Base-by-base conservation (phyloP, 2,888 invertebrate genomes). In the Diploptera punctata region DNA sequence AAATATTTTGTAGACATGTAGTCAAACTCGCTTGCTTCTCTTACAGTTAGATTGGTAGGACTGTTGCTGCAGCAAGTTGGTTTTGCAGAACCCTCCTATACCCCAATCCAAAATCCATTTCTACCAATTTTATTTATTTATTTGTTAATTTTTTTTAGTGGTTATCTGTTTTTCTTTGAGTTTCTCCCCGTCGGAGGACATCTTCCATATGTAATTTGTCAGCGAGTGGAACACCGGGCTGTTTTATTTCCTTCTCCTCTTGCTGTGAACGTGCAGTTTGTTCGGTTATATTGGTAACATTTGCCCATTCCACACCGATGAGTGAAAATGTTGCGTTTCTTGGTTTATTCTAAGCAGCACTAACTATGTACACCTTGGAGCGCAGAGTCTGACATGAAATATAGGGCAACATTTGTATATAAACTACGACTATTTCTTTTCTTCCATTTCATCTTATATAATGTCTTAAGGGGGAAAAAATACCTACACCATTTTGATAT, bases 1-100 rank as follows among this genome's bases (percentile, higher is more conserved):
- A 68, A 68, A 26, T 68, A 54, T 68, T 49, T 68, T 68, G n/a
- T 54, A 68, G 54, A 18, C 68, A 19, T 21, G 21, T 67, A 24
- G 43, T 44, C 65, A 43, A 16, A 49, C 47, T 68, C 44, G 47
- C 16, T 57, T 57, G 57, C 57, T 57, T 57, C 57, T 13, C 1
- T 57, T 10, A 33, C 33, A 33, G 57, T 57, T 57, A 57, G 57
- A 16, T 57, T 57, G 57, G 57, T 57, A 57, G 57, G 57, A 57
- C 57, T 57, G 57, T 57, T 57, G 57, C 29, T 31, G 57, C 21
- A 2, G n/a, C 13, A n/a, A n/a, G n/a, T n/a, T n/a, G n/a, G n/a
- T n/a, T n/a, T n/a, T n/a, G n/a, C n/a, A n/a, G n/a, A n/a, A n/a
- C n/a, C n/a, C n/a, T n/a, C n/a, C n/a, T n/a, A n/a, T n/a, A n/a